Percentiles rank a stretch among this genome's conserved stretches.
Conservation (phyloP, 2,888 invertebrate genomes). For the Ypsolopha scabrella region DNA sequence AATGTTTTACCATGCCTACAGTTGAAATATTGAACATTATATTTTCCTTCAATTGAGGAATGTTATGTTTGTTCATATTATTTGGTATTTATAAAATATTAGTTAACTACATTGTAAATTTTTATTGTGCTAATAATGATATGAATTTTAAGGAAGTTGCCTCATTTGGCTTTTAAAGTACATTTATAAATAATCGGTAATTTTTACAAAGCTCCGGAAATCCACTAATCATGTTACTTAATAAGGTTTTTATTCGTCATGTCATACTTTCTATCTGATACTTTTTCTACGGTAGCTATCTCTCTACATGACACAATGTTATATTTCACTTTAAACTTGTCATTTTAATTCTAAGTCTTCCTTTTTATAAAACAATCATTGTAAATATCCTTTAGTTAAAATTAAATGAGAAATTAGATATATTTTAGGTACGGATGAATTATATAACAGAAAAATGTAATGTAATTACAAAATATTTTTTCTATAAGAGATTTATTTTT, state of each 20-base stretch:
- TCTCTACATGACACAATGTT: conserved; percentile 29
- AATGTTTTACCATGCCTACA: too few species aligned
- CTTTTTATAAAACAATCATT: conserved; percentile 24
- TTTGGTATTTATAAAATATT: not conserved
- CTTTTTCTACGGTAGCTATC: conserved; percentile 26
- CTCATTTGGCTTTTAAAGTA: not conserved
- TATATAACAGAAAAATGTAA: conserved; percentile 21
- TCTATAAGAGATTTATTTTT: conserved; percentile 50
- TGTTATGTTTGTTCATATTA: not conserved
- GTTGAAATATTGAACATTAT: too few species aligned
- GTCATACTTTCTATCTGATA: not conserved
- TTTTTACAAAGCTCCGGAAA: not conserved
- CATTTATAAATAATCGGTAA: too few species aligned
- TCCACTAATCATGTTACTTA: not conserved
- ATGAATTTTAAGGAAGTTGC: too few species aligned
- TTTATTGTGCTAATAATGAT: too few species aligned
- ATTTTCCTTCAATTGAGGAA: too few species aligned
- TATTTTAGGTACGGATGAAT: conserved; percentile 18
- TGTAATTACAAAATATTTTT: conserved; percentile 23
- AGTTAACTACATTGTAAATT: not conserved
- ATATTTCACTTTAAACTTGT: conserved; percentile 29
- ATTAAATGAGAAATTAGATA: conserved; percentile 12
- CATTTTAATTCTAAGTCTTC: conserved; percentile 47
- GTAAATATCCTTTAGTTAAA: conserved; percentile 40
- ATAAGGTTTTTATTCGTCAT: not conserved